Evolutionary conservation across 2,888 invertebrate species (phyloP), one percentile per base, ranked within the genome.

Genomic region (Thera britannica): DNA sequence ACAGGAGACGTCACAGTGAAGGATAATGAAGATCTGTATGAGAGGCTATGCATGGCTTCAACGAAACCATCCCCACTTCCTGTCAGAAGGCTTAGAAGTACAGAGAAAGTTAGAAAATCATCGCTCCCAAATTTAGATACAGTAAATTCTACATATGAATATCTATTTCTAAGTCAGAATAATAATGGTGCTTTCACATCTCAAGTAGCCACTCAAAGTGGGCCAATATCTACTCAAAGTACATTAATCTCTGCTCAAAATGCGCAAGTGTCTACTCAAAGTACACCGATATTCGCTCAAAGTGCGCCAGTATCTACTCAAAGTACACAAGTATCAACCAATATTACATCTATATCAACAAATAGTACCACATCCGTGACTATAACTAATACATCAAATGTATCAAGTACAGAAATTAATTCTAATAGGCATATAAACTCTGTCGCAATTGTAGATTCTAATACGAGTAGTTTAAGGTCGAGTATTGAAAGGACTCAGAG

Each of bases 121-220:
- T 92, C 92, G 0, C 54, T 93, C 1, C 92, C 93, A 0, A 93
- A 93, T 71, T 75, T 93, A 57, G 92, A 92, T 64, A 71, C 80
- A 3, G 70, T 78, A 0, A 90, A 90, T n/a, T 84, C 89, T 0
- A 79, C 88, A 0, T 93, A 93, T 11, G 93, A 92, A 71, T 93
- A 87, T 72, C 69, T 93, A 3, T 93, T 88, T 73, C 81, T 88
- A 0, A 83, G 83, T 76, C 82, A 86, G 67, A 86, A 81, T 69
- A 84, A 79, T 68, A 68, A 75, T 5, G 60, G 48, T 56, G 54
- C 55, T 12, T 9, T 34, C 36, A 58, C 36, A 4, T 8, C 34
- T 34, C 34, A 59, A 9, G 62, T 65, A 69, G 65, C 70, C 23
- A 66, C 59, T 23, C 65, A 49, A 54, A 54, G 57, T 36, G 41